Conservation (phyloP, 2,797 vertebrate genomes). For the Echiichthys vipera region DNA sequence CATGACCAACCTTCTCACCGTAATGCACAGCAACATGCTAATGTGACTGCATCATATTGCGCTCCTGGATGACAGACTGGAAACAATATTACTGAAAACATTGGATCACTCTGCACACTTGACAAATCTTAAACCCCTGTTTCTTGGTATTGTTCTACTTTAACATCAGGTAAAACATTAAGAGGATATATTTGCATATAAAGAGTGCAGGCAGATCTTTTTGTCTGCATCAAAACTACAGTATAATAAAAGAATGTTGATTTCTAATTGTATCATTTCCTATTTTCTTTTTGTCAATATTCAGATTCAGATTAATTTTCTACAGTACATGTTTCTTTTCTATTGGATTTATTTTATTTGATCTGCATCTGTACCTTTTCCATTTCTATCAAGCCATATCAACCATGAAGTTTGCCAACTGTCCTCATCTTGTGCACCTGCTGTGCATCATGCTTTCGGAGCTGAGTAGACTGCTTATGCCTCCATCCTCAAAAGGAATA, state of each 20-base stretch:
- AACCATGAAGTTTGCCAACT: background rate
- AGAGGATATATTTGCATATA: background rate
- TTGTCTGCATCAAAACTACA: background rate
- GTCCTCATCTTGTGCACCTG: slow-evolving; percentile 1
- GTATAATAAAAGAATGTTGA: slow-evolving; percentile 1
- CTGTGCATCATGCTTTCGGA: slow-evolving; percentile 2
- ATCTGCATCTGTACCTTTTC: slow-evolving; percentile 8
- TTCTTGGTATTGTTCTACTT: background rate
- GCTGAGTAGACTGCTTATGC: background rate
- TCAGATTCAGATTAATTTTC: slow-evolving; percentile 6
- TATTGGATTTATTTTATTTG: slow-evolving; percentile 18
- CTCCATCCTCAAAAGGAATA: slow-evolving; percentile 9
- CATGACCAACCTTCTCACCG: slow-evolving; percentile 13
- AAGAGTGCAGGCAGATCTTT: background rate
- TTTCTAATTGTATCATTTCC: background rate
- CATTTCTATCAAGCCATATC: slow-evolving; percentile 13
- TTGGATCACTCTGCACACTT: background rate
- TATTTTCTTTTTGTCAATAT: too few relatives aligned
- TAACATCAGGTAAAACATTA: background rate
- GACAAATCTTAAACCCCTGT: slow-evolving; percentile 4
- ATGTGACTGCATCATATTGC: slow-evolving; percentile 45
- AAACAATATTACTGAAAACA: slow-evolving; percentile 36
- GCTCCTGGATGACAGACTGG: slow-evolving; percentile 22
- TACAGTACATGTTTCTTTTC: background rate
- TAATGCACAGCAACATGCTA: slow-evolving; percentile 44